Evolutionary conservation across 2,797 vertebrate species (phyloP).

Genomic region (Sus cebifrons): DNA sequence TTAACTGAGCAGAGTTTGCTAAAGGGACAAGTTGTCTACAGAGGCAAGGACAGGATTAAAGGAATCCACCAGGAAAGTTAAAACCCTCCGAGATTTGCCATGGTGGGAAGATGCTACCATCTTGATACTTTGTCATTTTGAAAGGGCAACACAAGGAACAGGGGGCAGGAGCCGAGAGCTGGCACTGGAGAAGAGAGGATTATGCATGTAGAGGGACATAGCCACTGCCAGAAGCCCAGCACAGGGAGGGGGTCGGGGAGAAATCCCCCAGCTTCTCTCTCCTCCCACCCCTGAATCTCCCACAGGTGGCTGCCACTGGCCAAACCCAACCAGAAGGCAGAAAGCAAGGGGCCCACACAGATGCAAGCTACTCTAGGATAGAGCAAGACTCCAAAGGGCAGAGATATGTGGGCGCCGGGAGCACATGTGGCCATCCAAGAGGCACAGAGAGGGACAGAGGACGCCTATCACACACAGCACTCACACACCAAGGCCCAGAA

Average conservation of each 20-base stretch:
- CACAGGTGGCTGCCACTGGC: neutral
- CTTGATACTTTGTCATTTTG: neutral
- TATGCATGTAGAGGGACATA: rapidly evolving
- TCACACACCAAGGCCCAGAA: neutral
- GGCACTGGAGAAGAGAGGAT: neutral
- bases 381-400: neutral
- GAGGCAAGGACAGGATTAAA: neutral
- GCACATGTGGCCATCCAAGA: neutral
- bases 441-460: neutral
- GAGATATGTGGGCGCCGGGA: neutral
- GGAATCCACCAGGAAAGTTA: neutral
- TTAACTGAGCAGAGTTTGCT: neutral
- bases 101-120: neutral
- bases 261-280: neutral
- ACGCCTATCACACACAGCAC: neutral
- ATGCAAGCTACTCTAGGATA: neutral
- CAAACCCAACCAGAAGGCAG: neutral
- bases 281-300: rapidly evolving
- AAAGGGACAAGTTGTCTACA: neutral
- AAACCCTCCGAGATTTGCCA: neutral
- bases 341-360: neutral
- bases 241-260: neutral
- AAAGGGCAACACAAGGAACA: neutral
- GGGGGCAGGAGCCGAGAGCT: neutral
- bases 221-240: neutral